Evolutionary conservation across 2,797 vertebrate species (phyloP).

Genomic region (Numenius phaeopus): DNA sequence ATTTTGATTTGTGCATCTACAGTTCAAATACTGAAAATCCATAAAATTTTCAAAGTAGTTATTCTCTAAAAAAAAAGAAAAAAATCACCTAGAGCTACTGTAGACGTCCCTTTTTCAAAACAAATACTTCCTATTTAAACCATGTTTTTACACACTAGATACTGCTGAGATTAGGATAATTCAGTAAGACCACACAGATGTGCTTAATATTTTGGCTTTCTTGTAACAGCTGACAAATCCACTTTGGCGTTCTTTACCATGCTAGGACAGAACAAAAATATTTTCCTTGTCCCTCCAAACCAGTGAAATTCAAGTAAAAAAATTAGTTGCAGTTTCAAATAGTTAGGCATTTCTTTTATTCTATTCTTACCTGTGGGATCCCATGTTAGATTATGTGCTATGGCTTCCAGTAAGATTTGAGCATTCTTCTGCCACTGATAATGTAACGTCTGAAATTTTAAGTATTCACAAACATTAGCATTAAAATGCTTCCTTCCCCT

Average conservation of each 20-base stretch:
- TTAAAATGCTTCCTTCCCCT: background rate
- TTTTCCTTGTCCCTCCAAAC: background rate
- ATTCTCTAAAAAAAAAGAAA: background rate
- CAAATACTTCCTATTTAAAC: background rate
- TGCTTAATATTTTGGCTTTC: background rate
- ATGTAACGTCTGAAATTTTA: slow-evolving; percentile 83
- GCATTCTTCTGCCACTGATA: slow-evolving; percentile 96
- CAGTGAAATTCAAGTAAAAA: background rate
- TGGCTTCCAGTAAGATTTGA: slow-evolving; percentile 89
- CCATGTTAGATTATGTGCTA: slow-evolving; percentile 93
- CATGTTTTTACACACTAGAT: background rate
- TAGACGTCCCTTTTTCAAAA: background rate
- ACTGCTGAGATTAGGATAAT: background rate
- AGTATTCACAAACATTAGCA: background rate
- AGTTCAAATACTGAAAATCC: background rate
- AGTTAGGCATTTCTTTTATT: background rate
- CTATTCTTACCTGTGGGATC: slow-evolving; percentile 89
- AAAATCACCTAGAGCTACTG: background rate
- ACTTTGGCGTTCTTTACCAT: background rate
- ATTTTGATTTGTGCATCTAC: background rate
- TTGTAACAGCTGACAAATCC: background rate
- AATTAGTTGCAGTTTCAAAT: background rate
- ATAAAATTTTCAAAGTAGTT: background rate
- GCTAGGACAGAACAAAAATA: background rate
- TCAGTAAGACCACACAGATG: accelerated